A percentile compares a stretch with the other conserved stretches of the same genome.
Evolutionary conservation across 2,888 invertebrate genomes (phyloP).

Genomic region (Cheilosia scutellata): DNA sequence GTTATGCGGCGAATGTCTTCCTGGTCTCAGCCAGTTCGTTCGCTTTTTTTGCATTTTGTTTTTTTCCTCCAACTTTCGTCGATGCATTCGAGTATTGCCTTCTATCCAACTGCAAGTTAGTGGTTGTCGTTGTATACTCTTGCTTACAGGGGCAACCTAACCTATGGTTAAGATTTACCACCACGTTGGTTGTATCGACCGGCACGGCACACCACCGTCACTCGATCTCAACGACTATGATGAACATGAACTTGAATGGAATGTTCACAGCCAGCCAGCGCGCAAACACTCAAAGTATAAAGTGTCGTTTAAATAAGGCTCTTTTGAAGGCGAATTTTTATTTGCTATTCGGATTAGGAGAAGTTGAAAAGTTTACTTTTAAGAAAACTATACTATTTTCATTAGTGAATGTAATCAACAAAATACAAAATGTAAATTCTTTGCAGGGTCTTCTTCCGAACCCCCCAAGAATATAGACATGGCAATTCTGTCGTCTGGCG

Average conservation of each 20-base stretch:
- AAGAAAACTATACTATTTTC: background rate
- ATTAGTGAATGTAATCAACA: background rate
- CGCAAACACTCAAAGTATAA: conserved; percentile 21
- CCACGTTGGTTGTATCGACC: background rate
- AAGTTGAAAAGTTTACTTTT: background rate
- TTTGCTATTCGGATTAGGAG: conserved; percentile 16
- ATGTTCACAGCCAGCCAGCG: conserved; percentile 2
- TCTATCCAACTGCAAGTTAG: conserved; percentile 37
- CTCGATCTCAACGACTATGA: background rate
- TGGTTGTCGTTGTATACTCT: conserved; percentile 1
- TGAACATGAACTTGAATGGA: conserved; percentile 70
- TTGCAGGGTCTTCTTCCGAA: too few relatives aligned
- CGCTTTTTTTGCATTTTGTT: conserved; percentile 43
- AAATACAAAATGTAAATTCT: too few relatives aligned
- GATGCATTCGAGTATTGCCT: conserved; percentile 72
- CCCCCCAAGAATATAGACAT: too few relatives aligned
- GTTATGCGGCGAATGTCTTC: conserved; percentile 75
- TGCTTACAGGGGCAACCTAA: conserved; percentile 1
- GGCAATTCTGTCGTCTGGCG: too few relatives aligned
- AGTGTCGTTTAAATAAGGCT: background rate
- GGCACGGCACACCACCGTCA: conserved; percentile 21
- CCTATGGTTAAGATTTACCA: background rate
- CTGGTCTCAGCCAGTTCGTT: conserved; percentile 72
- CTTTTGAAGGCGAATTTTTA: conserved; percentile 1
- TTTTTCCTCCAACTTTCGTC: conserved; percentile 63